Evolutionary conservation across 2,113 vertebrate species (phyloP).

Genomic region (Crotophaga sulcirostris): DNA sequence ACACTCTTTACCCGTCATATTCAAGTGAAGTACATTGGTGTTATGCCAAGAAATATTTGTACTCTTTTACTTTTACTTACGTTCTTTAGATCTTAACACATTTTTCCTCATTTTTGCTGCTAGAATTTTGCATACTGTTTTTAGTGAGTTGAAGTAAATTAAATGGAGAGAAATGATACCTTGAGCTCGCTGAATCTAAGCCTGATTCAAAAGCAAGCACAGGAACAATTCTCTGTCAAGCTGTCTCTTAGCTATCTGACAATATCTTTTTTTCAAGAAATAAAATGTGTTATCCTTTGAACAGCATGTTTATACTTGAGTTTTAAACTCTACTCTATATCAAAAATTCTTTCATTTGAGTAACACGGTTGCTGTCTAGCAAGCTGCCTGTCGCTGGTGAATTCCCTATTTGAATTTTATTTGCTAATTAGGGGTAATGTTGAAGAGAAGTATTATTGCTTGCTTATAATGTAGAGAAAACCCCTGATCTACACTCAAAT

Average conservation of each 20-base stretch:
- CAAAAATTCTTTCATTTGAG: not conserved
- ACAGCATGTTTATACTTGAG: conserved; percentile 1
- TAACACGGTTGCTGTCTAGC: conserved; percentile 17
- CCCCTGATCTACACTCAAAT: not conserved
- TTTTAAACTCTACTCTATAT: not conserved
- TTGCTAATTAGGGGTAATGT: not conserved
- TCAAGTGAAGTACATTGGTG: not conserved
- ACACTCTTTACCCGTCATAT: conserved; percentile 39
- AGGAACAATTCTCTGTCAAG: conserved; percentile 15
- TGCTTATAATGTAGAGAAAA: not conserved
- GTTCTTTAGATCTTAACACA: conserved; percentile 36
- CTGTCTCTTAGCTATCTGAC: conserved; percentile 12
- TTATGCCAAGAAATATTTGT: conserved; percentile 48
- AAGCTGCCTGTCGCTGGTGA: conserved; percentile 19
- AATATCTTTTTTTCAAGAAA: not conserved
- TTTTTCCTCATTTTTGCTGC: not conserved
- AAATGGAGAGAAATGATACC: not conserved
- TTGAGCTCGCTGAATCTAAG: not conserved
- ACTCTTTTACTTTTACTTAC: conserved; percentile 15
- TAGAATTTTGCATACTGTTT: conserved; percentile 8
- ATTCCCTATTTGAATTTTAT: not conserved
- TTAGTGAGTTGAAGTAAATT: not conserved
- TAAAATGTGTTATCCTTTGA: conserved; percentile 9
- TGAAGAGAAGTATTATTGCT: not conserved
- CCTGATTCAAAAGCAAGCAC: not conserved